Base-by-base conservation (phyloP, 2,113 vertebrate species). In the Anolis carolinensis region DNA sequence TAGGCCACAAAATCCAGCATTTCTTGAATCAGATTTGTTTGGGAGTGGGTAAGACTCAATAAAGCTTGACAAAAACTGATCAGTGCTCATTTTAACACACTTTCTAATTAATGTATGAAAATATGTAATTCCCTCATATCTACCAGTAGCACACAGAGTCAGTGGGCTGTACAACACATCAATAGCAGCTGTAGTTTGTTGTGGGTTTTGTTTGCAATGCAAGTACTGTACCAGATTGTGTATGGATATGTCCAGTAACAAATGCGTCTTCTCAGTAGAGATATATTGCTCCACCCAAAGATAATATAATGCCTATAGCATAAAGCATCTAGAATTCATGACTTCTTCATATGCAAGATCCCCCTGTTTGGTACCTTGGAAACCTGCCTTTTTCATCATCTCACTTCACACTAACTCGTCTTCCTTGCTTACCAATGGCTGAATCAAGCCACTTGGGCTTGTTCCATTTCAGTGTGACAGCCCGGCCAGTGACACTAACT, bases 401-500 rank as follows among this genome's bases (percentile, higher is more conserved):
- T 20, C 14, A 62, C 23, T 34, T 34, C 32, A 3, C n/a, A 14
- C n/a, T 18, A 16, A 39, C 27, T 72, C 36, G 50, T 48, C 59
- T 36, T 52, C 23, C 83, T 36, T 77, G 73, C 94, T 84, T 96
- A 99, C 99, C 98, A 89, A 99, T 98, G 34, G 98, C 97, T 7
- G 98, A 96, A 89, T 99, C 98, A 93, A 99, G 95, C 92, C 97
- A 97, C 92, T 94, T 97, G 52, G 98, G 99, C 63, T 98, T 98
- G 89, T 97, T 99, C 99, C 99, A 99, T 13, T 92, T 94, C 77
- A 99, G 94, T 0, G 93, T 97, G 92, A 99, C 95, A 89, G 97
- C 96, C 96, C 97, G 98, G 78, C 99, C 98, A 0, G 98, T 99
- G 93, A 99, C 97, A 27, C 92, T 96, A 25, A 97, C 95, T 65